phyloP scores from a whole-genome alignment of 2,888 invertebrate genomes.

The Mongoloraphidia duomilia region DNA sequence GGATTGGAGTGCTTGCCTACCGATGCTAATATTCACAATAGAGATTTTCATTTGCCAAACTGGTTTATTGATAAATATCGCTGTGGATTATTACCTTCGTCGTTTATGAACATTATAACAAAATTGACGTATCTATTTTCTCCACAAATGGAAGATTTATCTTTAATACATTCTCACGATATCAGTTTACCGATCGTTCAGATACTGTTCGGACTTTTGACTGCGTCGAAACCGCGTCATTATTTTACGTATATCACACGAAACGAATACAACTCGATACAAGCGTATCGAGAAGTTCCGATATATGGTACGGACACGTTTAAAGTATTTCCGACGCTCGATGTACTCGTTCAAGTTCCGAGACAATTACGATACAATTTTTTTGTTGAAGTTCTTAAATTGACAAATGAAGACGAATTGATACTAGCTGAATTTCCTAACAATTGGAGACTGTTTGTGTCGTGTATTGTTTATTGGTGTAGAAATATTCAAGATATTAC shows the following conservation, averaged over 20 bases:
- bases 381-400: conserved; percentile 35
- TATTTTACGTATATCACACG: conserved; percentile 23
- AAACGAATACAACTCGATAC: conserved; percentile 16
- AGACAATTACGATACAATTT: conserved; percentile 21
- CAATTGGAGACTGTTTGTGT: conserved; percentile 43
- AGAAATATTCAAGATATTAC: conserved; percentile 28
- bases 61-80: conserved; percentile 54
- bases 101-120: conserved; percentile 53
- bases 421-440: conserved; percentile 34
- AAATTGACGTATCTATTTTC: conserved; percentile 47
- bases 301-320: conserved; percentile 5
- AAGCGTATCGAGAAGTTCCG: conserved; percentile 14
- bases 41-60: conserved; percentile 30
- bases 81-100: conserved; percentile 43
- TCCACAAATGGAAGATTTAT: conserved; percentile 58
- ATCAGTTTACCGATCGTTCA: conserved; percentile 45
- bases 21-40: conserved; percentile 7
- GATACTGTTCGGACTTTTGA: conserved; percentile 36
- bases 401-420: conserved; percentile 27
- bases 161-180: conserved; percentile 40
- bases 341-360: conserved; percentile 22
- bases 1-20: conserved; percentile 17
- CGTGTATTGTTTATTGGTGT: conserved; percentile 43
- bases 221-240: conserved; percentile 8
- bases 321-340: conserved; percentile 24